These are phyloP conservation scores for Microtus oregoni DNA, from an alignment of 2,113 vertebrate genomes.

Conservation along the genomic window DNA sequence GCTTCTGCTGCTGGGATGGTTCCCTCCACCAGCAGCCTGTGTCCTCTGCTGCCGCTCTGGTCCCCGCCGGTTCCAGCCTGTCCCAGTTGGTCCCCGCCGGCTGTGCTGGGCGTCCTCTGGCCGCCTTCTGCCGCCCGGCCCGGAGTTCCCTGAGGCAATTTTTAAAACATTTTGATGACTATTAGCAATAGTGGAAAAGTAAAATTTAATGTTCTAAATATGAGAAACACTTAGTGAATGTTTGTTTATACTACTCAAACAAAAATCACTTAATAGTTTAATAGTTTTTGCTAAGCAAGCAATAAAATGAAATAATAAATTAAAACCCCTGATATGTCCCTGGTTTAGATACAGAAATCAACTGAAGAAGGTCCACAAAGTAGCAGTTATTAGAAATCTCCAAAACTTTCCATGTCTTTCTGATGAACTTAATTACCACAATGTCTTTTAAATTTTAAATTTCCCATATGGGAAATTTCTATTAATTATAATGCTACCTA, in stretches of 20 bases:
- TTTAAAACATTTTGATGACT: conserved; percentile 4
- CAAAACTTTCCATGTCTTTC: conserved; percentile 65
- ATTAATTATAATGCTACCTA: conserved; percentile 75
- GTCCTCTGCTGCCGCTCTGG: no score
- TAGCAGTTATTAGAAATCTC: conserved; percentile 59
- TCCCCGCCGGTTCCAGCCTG: no score
- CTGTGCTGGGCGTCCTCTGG: no score
- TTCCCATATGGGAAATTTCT: conserved; percentile 76
- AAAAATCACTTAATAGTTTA: conserved; percentile 59
- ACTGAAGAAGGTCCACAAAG: conserved; percentile 48
- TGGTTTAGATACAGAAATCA: conserved; percentile 60
- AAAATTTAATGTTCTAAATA: conserved; percentile 56
- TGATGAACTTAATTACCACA: conserved; percentile 78
- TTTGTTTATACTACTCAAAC: conserved; percentile 43
- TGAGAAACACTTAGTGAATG: conserved; percentile 37
- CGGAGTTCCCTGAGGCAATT: background rate
- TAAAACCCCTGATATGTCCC: conserved; percentile 19
- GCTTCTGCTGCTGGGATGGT: no score
- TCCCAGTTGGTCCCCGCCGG: no score
- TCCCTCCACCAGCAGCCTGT: no score
- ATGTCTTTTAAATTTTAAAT: conserved; percentile 65
- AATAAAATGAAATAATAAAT: background rate
- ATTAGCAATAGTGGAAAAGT: conserved; percentile 56
- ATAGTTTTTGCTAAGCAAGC: conserved; percentile 48
- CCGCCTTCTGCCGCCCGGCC: no score